A percentile compares a stretch with the other conserved stretches of the same genome.
These are phyloP conservation scores for Centropristis striata DNA, from an alignment of 2,113 vertebrate species.

Conservation along the genomic window DNA sequence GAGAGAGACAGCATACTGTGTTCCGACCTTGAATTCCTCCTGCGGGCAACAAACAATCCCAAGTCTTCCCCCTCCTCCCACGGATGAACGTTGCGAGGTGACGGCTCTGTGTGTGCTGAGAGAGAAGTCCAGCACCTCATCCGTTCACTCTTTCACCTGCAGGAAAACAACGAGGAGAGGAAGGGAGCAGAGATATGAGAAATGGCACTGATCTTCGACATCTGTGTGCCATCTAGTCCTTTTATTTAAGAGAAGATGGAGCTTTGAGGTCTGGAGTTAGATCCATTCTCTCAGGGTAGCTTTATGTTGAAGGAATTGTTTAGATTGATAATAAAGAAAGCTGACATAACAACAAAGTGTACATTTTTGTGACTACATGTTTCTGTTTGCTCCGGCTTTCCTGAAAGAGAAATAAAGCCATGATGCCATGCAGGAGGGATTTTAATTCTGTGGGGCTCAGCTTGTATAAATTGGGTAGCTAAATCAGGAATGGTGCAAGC, in stretches of 20 bases:
- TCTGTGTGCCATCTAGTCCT: slow-evolving; percentile 22
- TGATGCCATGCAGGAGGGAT: neutral
- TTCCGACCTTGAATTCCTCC: slow-evolving; percentile 83
- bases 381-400: neutral
- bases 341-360: too few relatives aligned
- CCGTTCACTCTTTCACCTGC: slow-evolving; percentile 80
- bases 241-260: slow-evolving; percentile 26
- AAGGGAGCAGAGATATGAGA: slow-evolving; percentile 45
- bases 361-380: neutral
- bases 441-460: neutral
- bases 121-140: slow-evolving; percentile 76
- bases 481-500: too few relatives aligned
- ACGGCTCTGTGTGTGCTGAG: slow-evolving; percentile 55
- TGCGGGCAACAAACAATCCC: slow-evolving; percentile 74
- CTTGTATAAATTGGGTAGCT: neutral
- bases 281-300: neutral
- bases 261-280: neutral
- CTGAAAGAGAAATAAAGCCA: neutral
- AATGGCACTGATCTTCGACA: slow-evolving; percentile 10
- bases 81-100: slow-evolving; percentile 68
- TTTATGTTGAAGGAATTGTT: neutral
- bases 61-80: slow-evolving; percentile 69
- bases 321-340: neutral
- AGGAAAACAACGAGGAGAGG: slow-evolving; percentile 49
- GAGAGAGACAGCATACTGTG: neutral